Evolutionary conservation across 2,113 vertebrate species (phyloP).

Genomic region (Anarhynchus alexandrinus): DNA sequence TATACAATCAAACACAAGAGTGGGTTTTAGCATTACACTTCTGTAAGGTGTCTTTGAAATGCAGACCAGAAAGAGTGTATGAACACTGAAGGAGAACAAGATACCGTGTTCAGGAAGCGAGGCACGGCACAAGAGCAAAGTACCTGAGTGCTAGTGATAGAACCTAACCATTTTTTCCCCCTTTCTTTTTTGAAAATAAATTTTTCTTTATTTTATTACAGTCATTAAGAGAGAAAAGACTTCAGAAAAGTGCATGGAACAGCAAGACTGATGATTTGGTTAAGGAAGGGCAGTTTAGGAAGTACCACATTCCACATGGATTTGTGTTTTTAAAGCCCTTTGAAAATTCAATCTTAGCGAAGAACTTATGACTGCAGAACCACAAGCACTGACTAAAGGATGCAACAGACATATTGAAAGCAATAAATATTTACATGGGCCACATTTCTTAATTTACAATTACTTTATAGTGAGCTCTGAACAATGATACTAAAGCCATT

Average conservation of each 20-base stretch:
- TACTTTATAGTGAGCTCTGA: neutral
- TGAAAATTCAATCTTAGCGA: neutral
- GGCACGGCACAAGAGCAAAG: too few species aligned
- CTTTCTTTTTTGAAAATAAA: neutral
- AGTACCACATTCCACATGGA: neutral
- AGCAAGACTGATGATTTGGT: neutral
- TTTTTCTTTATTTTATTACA: neutral
- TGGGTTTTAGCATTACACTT: neutral
- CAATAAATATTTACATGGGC: neutral
- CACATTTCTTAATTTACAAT: neutral
- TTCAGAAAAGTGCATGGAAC: neutral
- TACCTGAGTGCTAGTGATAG: neutral
- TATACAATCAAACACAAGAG: neutral
- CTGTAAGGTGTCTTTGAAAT: neutral
- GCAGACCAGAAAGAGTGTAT: neutral
- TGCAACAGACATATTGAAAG: fast-evolving
- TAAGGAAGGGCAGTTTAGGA: neutral
- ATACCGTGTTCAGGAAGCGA: neutral
- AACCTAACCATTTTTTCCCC: neutral
- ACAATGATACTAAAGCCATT: neutral
- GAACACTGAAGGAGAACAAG: neutral
- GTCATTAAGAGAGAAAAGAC: neutral
- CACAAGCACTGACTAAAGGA: neutral
- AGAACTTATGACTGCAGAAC: neutral
- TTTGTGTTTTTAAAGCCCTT: neutral